Percentiles rank a stretch among this genome's conserved stretches.
These are phyloP conservation scores for Pipa parva DNA, from an alignment of 2,113 vertebrate species.

Conservation along the genomic window DNA sequence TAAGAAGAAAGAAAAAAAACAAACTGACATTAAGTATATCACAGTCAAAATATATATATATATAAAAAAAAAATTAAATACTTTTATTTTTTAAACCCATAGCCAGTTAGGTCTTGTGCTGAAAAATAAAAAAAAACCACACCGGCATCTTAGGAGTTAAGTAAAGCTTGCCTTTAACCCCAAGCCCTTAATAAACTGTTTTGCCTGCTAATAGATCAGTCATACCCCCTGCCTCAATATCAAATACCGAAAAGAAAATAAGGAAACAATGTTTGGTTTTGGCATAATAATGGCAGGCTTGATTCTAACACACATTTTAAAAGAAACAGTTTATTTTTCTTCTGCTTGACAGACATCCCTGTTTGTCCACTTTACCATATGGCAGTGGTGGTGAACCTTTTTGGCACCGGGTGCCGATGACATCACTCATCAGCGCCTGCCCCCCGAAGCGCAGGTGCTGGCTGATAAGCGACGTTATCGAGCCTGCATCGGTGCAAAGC, in stretches of 20 bases:
- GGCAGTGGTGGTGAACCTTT: no score
- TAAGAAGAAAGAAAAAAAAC: conserved; percentile 51
- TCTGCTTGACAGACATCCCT: conserved; percentile 47
- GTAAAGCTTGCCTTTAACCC: conserved; percentile 62
- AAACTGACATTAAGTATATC: conserved; percentile 58
- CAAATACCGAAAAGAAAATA: conserved; percentile 16
- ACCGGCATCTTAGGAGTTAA: conserved; percentile 31
- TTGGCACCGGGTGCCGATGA: no score
- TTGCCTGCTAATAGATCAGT: conserved; percentile 21
- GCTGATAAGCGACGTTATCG: no score
- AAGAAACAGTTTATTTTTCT: conserved; percentile 6
- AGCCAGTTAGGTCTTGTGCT: no score
- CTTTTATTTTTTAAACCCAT: background rate
- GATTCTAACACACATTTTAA: background rate
- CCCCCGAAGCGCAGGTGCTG: no score
- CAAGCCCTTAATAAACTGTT: conserved; percentile 55
- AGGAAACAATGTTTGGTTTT: no score
- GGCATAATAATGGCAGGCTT: conserved; percentile 10
- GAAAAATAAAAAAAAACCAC: no score
- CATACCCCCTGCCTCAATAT: conserved; percentile 36
- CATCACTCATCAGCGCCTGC: no score
- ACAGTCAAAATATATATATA: conserved; percentile 67
- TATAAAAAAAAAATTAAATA: conserved; percentile 41
- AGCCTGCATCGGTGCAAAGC: no score
- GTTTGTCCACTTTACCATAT: conserved; percentile 57